phyloP scores from a whole-genome alignment of 30 jellyfish, hydroid and myxozoan genomes.

The Mastigias papua region DNA sequence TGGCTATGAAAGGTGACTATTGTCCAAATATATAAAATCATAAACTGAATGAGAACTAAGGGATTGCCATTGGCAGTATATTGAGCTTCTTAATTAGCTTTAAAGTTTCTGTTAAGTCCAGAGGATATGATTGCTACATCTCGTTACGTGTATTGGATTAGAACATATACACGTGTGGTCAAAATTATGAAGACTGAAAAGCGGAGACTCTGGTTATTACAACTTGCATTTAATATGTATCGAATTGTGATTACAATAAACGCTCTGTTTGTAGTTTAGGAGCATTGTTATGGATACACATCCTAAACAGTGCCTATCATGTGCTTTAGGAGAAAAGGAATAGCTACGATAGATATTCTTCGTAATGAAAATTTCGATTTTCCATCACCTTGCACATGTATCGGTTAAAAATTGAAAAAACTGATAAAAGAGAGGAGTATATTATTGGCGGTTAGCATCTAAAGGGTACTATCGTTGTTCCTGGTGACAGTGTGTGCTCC shows the following conservation, averaged over 20 bases:
- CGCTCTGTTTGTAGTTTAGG: too few relatives aligned
- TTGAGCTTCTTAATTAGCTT: constrained; percentile 16
- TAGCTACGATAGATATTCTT: too few relatives aligned
- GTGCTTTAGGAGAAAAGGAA: too few relatives aligned
- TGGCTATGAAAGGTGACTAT: constrained; percentile 4
- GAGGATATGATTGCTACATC: constrained; percentile 16
- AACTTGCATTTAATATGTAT: background rate
- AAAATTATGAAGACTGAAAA: background rate
- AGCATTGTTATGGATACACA: too few relatives aligned
- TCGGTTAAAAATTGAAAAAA: too few relatives aligned
- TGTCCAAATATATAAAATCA: background rate
- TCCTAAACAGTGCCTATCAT: too few relatives aligned
- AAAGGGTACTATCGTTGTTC: too few relatives aligned
- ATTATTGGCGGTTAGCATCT: too few relatives aligned
- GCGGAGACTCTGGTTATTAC: background rate
- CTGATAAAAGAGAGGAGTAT: too few relatives aligned
- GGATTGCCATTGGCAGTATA: constrained; percentile 14
- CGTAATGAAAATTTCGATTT: too few relatives aligned
- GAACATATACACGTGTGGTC: constrained; percentile 38
- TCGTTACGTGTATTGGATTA: constrained; percentile 39
- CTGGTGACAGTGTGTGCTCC: too few relatives aligned
- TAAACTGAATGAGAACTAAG: constrained; percentile 3
- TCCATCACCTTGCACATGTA: too few relatives aligned
- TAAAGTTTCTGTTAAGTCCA: constrained; percentile 39
- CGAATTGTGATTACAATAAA: background rate